Evolutionary conservation across 2,888 invertebrate genomes (phyloP).

Genomic region (Epistrophe grossulariae): DNA sequence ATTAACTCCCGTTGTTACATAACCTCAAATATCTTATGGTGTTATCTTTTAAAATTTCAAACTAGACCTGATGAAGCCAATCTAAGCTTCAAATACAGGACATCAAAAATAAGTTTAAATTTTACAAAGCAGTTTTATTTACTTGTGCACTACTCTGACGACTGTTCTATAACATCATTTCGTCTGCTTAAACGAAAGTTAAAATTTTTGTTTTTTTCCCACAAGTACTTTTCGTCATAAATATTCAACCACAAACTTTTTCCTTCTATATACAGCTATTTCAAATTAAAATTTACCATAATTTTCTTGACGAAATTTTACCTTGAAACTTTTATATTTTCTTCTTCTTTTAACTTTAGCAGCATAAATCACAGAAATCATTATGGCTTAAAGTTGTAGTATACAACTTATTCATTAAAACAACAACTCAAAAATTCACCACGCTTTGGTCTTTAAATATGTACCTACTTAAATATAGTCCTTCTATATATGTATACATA

Average conservation of each 20-base stretch:
- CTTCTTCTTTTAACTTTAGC: not conserved
- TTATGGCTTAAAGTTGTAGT: too few species aligned
- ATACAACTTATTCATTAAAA: not conserved
- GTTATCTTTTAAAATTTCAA: too few species aligned
- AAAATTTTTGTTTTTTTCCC: not conserved
- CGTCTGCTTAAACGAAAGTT: not conserved
- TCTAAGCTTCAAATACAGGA: too few species aligned
- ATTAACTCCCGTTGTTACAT: too few species aligned
- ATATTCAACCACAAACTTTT: not conserved
- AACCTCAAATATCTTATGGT: too few species aligned
- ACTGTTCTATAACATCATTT: too few species aligned
- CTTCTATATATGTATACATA: not conserved
- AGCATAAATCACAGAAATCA: slow-evolving; percentile 4
- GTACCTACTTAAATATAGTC: not conserved
- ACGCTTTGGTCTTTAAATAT: not conserved
- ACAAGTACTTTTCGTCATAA: not conserved
- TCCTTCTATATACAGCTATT: not conserved
- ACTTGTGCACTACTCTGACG: too few species aligned
- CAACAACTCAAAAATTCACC: not conserved
- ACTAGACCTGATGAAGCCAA: too few species aligned
- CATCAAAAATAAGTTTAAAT: too few species aligned
- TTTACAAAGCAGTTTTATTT: too few species aligned
- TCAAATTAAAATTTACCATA: not conserved
- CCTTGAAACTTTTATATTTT: slow-evolving; percentile 6
- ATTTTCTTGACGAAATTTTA: not conserved